Evolutionary conservation across 2,113 vertebrate species (phyloP).

Genomic region (Sylvia atricapilla): DNA sequence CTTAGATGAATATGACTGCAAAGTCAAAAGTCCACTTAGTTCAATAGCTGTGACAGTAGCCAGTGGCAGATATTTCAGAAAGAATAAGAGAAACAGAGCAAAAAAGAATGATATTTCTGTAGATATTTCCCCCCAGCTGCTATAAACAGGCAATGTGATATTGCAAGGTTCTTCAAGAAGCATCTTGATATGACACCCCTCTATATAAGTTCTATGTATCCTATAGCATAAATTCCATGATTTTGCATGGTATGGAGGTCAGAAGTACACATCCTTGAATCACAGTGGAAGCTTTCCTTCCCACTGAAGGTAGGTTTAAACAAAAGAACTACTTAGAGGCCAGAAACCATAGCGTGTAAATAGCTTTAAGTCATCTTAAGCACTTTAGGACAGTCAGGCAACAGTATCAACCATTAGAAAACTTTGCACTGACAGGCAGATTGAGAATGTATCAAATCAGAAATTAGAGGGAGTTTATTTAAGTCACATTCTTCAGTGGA

Average conservation of each 20-base stretch:
- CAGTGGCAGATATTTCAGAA: slow-evolving; percentile 5
- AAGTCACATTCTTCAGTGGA: neutral
- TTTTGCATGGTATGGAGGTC: neutral
- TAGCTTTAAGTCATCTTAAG: neutral
- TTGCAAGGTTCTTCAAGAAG: neutral
- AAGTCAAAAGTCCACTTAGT: neutral
- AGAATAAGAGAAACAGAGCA: neutral
- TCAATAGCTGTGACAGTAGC: neutral
- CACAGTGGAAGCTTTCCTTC: neutral
- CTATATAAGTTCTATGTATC: neutral
- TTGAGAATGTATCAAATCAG: neutral
- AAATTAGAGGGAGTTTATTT: neutral
- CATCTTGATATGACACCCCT: neutral
- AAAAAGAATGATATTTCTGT: neutral
- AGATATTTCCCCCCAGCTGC: neutral
- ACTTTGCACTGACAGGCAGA: neutral
- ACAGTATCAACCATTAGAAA: neutral
- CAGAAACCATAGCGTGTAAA: neutral
- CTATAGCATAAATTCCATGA: neutral
- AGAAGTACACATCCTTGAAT: neutral
- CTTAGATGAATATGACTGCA: neutral
- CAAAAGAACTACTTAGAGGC: neutral
- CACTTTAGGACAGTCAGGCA: neutral
- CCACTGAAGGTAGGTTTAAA: neutral
- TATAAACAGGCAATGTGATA: neutral